Conservation (phyloP, 2,797 vertebrate genomes). For the Naso thynnoides region DNA sequence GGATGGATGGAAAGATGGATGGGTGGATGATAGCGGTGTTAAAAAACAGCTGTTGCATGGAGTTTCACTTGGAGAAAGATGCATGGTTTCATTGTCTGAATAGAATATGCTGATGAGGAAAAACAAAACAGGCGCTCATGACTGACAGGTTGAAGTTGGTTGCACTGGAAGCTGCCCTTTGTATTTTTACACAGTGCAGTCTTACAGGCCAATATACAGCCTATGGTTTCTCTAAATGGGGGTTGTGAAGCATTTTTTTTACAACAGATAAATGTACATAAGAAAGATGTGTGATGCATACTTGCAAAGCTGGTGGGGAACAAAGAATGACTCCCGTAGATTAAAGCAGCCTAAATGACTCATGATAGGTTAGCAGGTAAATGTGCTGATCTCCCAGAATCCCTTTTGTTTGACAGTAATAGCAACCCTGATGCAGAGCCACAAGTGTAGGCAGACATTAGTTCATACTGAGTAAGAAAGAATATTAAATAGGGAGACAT, state of each 20-base stretch:
- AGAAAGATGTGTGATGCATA: not conserved
- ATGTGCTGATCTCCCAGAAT: not conserved
- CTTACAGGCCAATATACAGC: not conserved
- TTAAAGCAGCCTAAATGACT: not conserved
- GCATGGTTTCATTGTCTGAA: not conserved
- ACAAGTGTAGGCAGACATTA: not conserved
- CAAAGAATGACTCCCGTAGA: not conserved
- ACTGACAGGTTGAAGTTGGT: not conserved
- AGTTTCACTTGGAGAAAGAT: not conserved
- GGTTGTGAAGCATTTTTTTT: not conserved
- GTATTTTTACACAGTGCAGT: not conserved
- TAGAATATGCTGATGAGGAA: not conserved
- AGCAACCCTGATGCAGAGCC: not conserved
- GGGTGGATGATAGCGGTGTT: not conserved
- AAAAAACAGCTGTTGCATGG: not conserved
- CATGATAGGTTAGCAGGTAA: not conserved
- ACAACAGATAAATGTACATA: not conserved
- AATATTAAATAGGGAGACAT: not conserved
- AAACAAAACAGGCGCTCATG: too few relatives aligned
- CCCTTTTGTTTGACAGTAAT: not conserved
- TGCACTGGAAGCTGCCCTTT: too few relatives aligned
- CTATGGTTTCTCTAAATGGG: not conserved
- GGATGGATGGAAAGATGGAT: not conserved
- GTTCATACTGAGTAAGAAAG: not conserved
- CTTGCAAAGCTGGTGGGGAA: not conserved